Percentiles rank a stretch among this genome's conserved stretches.
phyloP scores from a whole-genome alignment of 92 coral and sea anemone species.

The Porites evermanni region DNA sequence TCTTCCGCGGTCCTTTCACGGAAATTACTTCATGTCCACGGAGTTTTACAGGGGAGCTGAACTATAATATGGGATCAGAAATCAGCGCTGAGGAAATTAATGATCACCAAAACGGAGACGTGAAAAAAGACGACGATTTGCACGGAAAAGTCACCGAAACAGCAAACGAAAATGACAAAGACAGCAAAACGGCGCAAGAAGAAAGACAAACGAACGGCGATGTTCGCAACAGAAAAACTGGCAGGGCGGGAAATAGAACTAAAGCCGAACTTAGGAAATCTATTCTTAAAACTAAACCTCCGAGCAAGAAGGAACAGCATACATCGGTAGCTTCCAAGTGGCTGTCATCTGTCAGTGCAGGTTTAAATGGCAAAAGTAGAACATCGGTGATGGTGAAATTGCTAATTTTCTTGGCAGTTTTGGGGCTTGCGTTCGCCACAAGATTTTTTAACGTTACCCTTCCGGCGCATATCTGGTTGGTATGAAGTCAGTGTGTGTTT shows the following conservation, averaged over 20 bases:
- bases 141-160: constrained; percentile 5
- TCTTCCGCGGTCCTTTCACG: not conserved
- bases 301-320: constrained; percentile 9
- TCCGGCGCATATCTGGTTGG: constrained; percentile 96
- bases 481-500: not conserved
- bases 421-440: constrained; percentile 78
- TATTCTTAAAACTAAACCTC: constrained; percentile 7
- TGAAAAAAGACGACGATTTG: constrained; percentile 49
- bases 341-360: not conserved
- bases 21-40: not conserved
- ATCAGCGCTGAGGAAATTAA: constrained; percentile 40
- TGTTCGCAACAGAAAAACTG: constrained; percentile 57
- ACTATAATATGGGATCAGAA: constrained; percentile 54
- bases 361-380: not conserved
- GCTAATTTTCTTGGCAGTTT: constrained; percentile 59
- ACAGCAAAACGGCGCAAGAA: not conserved
- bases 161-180: constrained; percentile 15
- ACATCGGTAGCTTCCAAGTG: constrained; percentile 7
- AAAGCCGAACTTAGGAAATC: constrained; percentile 18
- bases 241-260: constrained; percentile 2
- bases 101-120: constrained; percentile 40
- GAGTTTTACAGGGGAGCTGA: not conserved
- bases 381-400: constrained; percentile 29
- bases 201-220: constrained; percentile 43
- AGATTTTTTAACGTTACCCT: constrained; percentile 74